Conservation (phyloP, 2,113 vertebrate genomes). For the Nyctibius bracteatus region DNA sequence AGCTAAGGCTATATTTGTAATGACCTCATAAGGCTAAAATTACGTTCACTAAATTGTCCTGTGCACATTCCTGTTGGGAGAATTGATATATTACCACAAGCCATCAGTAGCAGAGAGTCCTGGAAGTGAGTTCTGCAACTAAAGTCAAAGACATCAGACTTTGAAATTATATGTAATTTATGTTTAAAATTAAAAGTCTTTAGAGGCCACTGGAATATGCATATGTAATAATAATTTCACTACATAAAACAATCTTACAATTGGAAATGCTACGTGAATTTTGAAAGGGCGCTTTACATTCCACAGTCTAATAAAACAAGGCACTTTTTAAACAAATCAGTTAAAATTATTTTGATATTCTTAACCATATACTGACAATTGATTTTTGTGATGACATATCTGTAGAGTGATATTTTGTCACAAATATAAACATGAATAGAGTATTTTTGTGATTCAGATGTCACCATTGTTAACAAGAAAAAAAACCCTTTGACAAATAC, state of each 20-base stretch:
- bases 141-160: background rate
- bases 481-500: background rate
- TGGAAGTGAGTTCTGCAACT: background rate
- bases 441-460: background rate
- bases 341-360: background rate
- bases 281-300: background rate
- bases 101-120: background rate
- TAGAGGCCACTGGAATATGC: background rate
- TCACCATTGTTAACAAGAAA: background rate
- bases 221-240: background rate
- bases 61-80: background rate
- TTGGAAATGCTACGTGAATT: background rate
- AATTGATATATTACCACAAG: background rate
- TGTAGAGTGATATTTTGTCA: background rate
- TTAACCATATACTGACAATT: background rate
- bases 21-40: conserved; percentile 35
- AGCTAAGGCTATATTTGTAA: background rate
- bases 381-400: background rate
- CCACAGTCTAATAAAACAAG: background rate
- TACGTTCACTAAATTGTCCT: background rate
- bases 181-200: background rate
- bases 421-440: background rate
- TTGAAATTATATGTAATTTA: background rate
- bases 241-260: background rate
- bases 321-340: background rate